phyloP scores from a whole-genome alignment of 2,113 vertebrate species.

The Stegostoma tigrinum region DNA sequence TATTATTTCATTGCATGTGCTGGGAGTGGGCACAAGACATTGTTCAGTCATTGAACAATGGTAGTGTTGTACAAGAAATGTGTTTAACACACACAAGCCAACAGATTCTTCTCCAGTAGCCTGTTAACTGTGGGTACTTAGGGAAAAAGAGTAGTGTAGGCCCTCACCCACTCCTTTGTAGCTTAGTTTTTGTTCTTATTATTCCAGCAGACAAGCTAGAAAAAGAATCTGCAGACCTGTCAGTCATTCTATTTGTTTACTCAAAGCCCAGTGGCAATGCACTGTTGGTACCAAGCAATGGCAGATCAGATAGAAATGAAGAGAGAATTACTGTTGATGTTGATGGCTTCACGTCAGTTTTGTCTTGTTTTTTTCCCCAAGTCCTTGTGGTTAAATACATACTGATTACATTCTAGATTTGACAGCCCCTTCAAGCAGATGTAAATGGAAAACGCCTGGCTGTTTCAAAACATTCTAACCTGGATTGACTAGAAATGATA shows the following conservation, averaged over 20 bases:
- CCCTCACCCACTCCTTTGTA: background rate
- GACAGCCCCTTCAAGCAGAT: slow-evolving; percentile 7
- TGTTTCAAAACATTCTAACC: background rate
- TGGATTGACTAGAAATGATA: background rate
- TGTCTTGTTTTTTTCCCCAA: background rate
- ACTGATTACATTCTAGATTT: background rate
- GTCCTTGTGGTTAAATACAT: background rate
- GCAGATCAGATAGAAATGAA: background rate
- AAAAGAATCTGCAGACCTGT: slow-evolving; percentile 4
- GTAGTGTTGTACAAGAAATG: background rate
- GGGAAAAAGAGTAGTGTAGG: background rate
- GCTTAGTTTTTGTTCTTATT: slow-evolving; percentile 8
- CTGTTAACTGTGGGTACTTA: slow-evolving; percentile 31
- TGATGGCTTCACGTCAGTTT: background rate
- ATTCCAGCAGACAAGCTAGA: background rate
- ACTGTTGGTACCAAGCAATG: background rate
- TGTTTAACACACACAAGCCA: background rate
- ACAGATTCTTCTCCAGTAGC: background rate
- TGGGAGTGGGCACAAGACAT: background rate
- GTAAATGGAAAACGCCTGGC: background rate
- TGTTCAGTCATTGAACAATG: background rate
- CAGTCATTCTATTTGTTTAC: background rate
- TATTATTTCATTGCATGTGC: background rate
- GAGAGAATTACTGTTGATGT: slow-evolving; percentile 5
- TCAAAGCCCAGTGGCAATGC: background rate